These are phyloP conservation scores for Zaprionus lineosus DNA, from an alignment of 2,888 invertebrate species.

Conservation along the genomic window DNA sequence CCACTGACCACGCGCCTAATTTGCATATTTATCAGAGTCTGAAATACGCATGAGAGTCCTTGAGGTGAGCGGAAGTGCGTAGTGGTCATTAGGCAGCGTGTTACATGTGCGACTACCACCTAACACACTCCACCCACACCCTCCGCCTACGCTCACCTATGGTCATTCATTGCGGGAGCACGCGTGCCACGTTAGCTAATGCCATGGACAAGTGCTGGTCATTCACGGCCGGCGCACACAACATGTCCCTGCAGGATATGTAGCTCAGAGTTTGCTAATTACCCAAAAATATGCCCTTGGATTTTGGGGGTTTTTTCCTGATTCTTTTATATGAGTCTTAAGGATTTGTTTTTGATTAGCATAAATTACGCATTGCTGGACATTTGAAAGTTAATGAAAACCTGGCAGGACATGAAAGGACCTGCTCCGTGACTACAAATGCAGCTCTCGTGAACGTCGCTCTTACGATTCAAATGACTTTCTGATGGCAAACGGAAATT, in stretches of 20 bases:
- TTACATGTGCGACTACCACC: conserved; percentile 50
- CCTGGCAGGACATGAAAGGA: conserved; percentile 17
- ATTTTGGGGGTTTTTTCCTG: not conserved
- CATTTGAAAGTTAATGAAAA: conserved; percentile 54
- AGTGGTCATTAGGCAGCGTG: conserved; percentile 67
- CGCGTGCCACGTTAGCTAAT: conserved; percentile 52
- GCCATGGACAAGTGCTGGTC: conserved; percentile 37
- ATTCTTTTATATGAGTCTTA: conserved; percentile 15
- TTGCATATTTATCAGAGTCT: conserved; percentile 66
- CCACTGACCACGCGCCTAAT: conserved; percentile 34
- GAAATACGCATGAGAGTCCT: conserved; percentile 56
- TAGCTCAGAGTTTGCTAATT: conserved; percentile 51
- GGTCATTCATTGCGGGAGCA: conserved; percentile 16
- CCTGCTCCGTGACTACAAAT: conserved; percentile 13
- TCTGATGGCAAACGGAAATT: conserved; percentile 71
- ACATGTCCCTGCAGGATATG: conserved; percentile 54
- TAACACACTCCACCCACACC: not conserved
- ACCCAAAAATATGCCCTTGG: conserved; percentile 30
- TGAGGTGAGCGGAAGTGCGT: conserved; percentile 66
- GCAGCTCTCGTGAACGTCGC: conserved; percentile 16
- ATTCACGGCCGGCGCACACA: conserved; percentile 33
- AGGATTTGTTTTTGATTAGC: conserved; percentile 55
- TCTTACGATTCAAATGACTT: conserved; percentile 54
- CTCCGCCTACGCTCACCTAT: conserved; percentile 23
- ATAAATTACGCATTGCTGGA: conserved; percentile 52